Evolutionary conservation across 2,888 invertebrate species (phyloP).

Genomic region (Morpho helenor): DNA sequence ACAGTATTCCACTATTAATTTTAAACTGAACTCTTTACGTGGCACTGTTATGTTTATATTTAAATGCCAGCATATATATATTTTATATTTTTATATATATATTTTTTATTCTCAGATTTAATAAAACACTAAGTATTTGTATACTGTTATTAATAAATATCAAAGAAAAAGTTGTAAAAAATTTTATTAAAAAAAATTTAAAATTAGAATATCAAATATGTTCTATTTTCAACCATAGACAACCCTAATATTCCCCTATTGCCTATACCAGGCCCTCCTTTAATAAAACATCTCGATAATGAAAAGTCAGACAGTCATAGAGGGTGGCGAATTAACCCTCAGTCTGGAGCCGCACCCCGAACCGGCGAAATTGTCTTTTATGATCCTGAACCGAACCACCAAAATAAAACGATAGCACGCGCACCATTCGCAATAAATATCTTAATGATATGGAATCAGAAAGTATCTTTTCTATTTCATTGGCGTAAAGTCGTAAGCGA

Average conservation of each 20-base stretch:
- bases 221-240: slow-evolving; percentile 26
- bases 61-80: no score
- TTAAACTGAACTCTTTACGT: no score
- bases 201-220: no score
- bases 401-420: slow-evolving; percentile 53
- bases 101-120: no score
- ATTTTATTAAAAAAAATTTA: no score
- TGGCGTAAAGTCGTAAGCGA: slow-evolving; percentile 46
- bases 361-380: slow-evolving; percentile 53
- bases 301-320: slow-evolving; percentile 77
- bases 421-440: slow-evolving; percentile 67
- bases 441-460: slow-evolving; percentile 78
- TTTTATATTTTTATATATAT: no score
- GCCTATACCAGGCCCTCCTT: slow-evolving; percentile 60
- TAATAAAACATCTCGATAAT: slow-evolving; percentile 80
- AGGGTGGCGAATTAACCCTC: slow-evolving; percentile 74
- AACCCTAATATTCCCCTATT: slow-evolving; percentile 62
- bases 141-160: no score
- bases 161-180: no score
- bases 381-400: slow-evolving; percentile 43
- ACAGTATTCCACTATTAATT: no score
- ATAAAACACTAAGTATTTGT: no score
- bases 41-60: no score
- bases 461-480: slow-evolving; percentile 56
- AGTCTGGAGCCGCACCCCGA: slow-evolving; percentile 30